phyloP scores from a whole-genome alignment of 92 coral and sea anemone genomes.

The Scolanthus callimorphus region DNA sequence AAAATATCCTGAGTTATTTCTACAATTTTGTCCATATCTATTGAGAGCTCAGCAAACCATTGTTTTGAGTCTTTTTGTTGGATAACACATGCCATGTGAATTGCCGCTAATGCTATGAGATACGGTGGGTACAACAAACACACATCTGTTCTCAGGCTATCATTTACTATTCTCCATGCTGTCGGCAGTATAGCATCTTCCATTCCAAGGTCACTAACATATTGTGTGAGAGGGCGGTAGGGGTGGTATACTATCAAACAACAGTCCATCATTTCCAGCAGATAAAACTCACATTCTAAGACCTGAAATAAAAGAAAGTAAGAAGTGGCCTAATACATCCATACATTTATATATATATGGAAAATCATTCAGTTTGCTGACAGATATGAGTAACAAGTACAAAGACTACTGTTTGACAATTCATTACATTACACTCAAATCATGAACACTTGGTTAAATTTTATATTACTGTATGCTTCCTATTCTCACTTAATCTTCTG shows the following conservation, averaged over 20 bases:
- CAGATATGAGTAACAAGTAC: too few relatives aligned
- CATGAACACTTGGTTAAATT: too few relatives aligned
- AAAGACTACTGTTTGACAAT: too few relatives aligned
- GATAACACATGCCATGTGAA: constrained; percentile 98
- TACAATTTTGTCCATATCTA: constrained; percentile 95
- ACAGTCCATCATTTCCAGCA: constrained; percentile 97
- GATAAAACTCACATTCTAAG: constrained; percentile 93
- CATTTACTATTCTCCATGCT: constrained; percentile 98
- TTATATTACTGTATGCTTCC: too few relatives aligned
- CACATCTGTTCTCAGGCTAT: constrained; percentile 92
- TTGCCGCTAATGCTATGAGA: constrained; percentile 92
- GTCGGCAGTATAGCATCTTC: constrained; percentile 89
- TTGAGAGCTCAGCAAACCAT: constrained; percentile 95
- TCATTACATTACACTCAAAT: too few relatives aligned
- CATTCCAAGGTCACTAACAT: constrained; percentile 89
- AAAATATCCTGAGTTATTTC: constrained; percentile 91
- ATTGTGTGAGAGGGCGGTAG: constrained; percentile 91
- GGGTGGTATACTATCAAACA: constrained; percentile 94
- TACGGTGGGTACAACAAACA: constrained; percentile 90
- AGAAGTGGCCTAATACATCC: too few relatives aligned
- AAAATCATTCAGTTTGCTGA: too few relatives aligned
- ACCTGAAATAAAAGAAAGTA: too few relatives aligned
- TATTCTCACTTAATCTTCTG: too few relatives aligned
- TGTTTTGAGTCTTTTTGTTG: constrained; percentile 91
- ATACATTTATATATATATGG: too few relatives aligned